phyloP scores from a whole-genome alignment of 1,140 invertebrate species.

The Luehdorfia chinensis region DNA sequence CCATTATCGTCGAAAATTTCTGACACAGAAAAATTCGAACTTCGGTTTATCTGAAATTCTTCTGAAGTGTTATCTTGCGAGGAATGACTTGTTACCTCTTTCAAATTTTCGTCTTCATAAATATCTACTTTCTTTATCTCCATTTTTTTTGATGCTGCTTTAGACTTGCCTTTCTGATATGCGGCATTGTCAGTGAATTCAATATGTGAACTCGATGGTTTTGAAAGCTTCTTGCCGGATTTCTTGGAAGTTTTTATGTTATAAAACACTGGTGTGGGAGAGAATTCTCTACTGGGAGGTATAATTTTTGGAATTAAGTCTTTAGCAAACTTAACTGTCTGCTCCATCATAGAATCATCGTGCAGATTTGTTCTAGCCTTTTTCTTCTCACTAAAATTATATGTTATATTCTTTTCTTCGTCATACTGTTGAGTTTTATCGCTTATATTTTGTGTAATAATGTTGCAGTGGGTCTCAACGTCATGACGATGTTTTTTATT shows the following conservation, averaged over 20 bases:
- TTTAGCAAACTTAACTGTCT: conserved; percentile 58
- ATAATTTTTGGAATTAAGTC: conserved; percentile 51
- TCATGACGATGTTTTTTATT: not conserved
- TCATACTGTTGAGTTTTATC: conserved; percentile 46
- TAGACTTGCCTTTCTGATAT: too few relatives aligned
- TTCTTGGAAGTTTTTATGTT: conserved; percentile 52
- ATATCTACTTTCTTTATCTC: conserved; percentile 24
- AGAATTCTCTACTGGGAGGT: conserved; percentile 37
- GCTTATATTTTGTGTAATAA: conserved; percentile 19
- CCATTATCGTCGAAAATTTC: conserved; percentile 47
- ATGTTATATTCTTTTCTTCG: too few relatives aligned
- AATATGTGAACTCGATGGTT: conserved; percentile 18
- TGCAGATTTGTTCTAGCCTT: conserved; percentile 20
- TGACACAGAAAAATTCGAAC: conserved; percentile 49
- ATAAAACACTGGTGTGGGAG: conserved; percentile 38
- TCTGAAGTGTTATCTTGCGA: conserved; percentile 54
- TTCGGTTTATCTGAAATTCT: conserved; percentile 51
- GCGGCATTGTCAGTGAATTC: too few relatives aligned
- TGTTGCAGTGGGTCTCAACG: not conserved
- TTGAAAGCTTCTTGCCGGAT: conserved; percentile 29
- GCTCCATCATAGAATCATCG: conserved; percentile 42
- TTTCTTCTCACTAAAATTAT: conserved; percentile 29
- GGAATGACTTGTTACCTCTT: conserved; percentile 40
- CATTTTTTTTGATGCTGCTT: conserved; percentile 28
- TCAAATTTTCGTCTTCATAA: conserved; percentile 30